phyloP scores from a whole-genome alignment of 2,888 invertebrate genomes.

The Brassicogethes aeneus region DNA sequence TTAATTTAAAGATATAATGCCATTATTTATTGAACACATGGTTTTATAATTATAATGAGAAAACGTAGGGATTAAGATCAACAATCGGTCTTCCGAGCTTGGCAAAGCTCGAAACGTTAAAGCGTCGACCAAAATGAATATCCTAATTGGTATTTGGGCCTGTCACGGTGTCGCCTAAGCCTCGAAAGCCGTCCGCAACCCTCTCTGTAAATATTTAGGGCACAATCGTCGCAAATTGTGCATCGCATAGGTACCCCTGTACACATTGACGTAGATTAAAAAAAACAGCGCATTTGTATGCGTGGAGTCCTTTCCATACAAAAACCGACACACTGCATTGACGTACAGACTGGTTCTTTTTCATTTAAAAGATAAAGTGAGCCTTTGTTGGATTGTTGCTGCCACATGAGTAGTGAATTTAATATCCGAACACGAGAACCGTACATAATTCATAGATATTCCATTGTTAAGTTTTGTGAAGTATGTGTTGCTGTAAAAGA shows the following conservation, averaged over 20 bases:
- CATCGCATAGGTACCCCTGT: not conserved
- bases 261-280: not conserved
- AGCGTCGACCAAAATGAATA: not conserved
- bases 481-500: too few species aligned
- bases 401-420: not conserved
- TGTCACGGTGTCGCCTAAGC: too few species aligned
- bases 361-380: not conserved
- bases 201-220: too few species aligned
- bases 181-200: not conserved
- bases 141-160: not conserved
- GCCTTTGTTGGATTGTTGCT: conserved; percentile 1
- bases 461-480: not conserved
- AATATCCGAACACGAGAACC: not conserved
- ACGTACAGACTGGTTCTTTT: not conserved
- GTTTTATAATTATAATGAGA: not conserved
- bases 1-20: not conserved
- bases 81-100: not conserved
- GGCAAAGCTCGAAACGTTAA: not conserved
- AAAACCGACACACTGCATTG: not conserved
- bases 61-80: not conserved
- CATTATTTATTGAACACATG: not conserved
- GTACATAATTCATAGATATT: not conserved
- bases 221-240: conserved; percentile 10
- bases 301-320: not conserved
- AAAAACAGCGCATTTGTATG: not conserved